Evolutionary conservation across 2,797 vertebrate genomes (phyloP).

Genomic region (Manis crassicaudata): DNA sequence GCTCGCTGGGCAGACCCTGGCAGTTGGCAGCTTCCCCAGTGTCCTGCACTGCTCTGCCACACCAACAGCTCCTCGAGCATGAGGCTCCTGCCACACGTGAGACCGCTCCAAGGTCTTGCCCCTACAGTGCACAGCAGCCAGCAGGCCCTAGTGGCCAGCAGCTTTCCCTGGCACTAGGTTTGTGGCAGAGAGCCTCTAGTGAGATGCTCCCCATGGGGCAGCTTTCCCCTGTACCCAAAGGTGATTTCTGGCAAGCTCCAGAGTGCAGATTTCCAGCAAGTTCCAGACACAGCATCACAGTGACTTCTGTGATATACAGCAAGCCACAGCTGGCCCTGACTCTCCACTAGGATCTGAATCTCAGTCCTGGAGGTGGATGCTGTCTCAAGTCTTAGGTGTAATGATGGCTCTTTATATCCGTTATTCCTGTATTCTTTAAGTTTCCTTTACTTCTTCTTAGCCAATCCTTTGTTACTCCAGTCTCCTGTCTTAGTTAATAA

Average conservation of each 20-base stretch:
- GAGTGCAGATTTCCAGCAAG: background rate
- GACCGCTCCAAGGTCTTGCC: background rate
- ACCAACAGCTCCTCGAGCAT: background rate
- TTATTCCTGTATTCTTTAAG: background rate
- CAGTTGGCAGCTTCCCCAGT: fast-evolving
- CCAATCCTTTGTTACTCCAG: background rate
- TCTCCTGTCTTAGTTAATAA: background rate
- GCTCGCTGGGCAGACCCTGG: background rate
- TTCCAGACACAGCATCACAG: background rate
- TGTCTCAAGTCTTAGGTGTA: too few relatives aligned
- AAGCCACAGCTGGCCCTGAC: background rate
- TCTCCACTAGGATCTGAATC: background rate
- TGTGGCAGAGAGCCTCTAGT: too few relatives aligned
- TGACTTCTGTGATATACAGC: background rate
- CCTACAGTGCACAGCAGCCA: background rate
- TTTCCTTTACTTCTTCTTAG: background rate
- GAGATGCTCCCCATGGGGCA: background rate
- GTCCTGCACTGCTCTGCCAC: background rate
- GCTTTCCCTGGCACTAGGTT: background rate
- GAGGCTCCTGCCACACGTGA: background rate
- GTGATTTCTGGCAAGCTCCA: background rate
- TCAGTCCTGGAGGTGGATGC: background rate
- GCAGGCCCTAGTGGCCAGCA: background rate
- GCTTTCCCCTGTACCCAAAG: background rate
- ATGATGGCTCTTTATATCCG: background rate